Conservation (phyloP, 2,888 invertebrate genomes). For the Sinotaia quadrata region DNA sequence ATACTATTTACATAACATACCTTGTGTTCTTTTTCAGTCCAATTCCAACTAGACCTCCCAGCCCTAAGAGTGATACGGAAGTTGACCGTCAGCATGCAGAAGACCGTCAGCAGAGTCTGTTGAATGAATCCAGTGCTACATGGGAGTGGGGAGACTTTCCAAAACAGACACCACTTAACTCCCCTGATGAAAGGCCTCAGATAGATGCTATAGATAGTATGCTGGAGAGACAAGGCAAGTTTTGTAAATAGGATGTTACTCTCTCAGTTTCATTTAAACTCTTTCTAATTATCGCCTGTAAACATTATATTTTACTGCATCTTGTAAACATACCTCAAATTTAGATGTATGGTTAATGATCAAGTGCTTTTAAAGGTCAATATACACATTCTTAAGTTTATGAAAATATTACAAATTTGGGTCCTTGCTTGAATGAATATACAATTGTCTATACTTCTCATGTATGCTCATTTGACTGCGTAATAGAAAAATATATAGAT, state of each 20-base stretch:
- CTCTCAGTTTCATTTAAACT: neutral
- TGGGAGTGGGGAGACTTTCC: constrained; percentile 69
- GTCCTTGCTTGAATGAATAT: no score
- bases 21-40: constrained; percentile 55
- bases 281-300: constrained; percentile 2
- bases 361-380: no score
- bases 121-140: constrained; percentile 51
- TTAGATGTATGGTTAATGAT: no score
- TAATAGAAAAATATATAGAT: no score
- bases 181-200: neutral
- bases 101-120: constrained; percentile 73
- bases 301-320: no score
- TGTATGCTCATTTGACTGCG: no score
- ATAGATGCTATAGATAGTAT: constrained; percentile 4
- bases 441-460: no score
- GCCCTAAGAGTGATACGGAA: constrained; percentile 90
- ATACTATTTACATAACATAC: no score
- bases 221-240: constrained; percentile 18
- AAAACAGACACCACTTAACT: constrained; percentile 17
- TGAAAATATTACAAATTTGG: no score
- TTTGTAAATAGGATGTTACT: neutral
- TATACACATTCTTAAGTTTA: no score
- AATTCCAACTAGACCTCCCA: constrained; percentile 48
- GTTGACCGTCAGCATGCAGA: constrained; percentile 81
- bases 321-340: no score